Evolutionary conservation across 1,140 invertebrate species (phyloP), one percentile per base, ranked within the genome.

Genomic region (Hermetia illucens): DNA sequence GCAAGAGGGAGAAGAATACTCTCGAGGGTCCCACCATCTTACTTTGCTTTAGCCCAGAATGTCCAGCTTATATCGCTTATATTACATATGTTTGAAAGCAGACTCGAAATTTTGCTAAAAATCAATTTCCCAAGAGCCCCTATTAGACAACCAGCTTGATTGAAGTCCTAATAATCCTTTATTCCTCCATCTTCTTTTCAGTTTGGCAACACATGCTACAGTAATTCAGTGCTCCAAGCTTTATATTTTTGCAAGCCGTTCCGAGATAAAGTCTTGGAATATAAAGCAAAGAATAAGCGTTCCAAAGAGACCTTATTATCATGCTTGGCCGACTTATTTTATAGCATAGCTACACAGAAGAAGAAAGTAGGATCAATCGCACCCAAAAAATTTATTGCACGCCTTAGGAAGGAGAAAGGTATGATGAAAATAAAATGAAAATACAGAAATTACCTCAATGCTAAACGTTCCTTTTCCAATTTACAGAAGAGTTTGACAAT

Each of bases 131-230:
- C n/a, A n/a, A n/a, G n/a, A n/a, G n/a, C n/a, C n/a, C n/a, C n/a
- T n/a, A n/a, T n/a, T n/a, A n/a, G n/a, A n/a, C n/a, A n/a, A n/a
- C n/a, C n/a, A n/a, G n/a, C n/a, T n/a, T n/a, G n/a, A n/a, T n/a
- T n/a, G n/a, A n/a, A n/a, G n/a, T n/a, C n/a, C n/a, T n/a, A n/a
- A 9, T 27, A 27, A 27, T 27, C 35, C 34, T 34, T 34, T 34
- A 34, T 6, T 32, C 38, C 15, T 37, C 29, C 6, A 44, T 39
- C 27, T 42, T 34, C 42, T 45, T 51, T 82, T 49, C 68, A 96
- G 91, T 99, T 99, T 77, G 96, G 96, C 38, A 99, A 99, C 66
- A 99, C 96, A 8, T 99, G 96, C 66, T 99, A 99, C 58, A 96
- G 92, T 61, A 99, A 99, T 68, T 98, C 93, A 27, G 96, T 99